phyloP scores from a whole-genome alignment of 2,888 invertebrate species.

The Drosophila monieri region DNA sequence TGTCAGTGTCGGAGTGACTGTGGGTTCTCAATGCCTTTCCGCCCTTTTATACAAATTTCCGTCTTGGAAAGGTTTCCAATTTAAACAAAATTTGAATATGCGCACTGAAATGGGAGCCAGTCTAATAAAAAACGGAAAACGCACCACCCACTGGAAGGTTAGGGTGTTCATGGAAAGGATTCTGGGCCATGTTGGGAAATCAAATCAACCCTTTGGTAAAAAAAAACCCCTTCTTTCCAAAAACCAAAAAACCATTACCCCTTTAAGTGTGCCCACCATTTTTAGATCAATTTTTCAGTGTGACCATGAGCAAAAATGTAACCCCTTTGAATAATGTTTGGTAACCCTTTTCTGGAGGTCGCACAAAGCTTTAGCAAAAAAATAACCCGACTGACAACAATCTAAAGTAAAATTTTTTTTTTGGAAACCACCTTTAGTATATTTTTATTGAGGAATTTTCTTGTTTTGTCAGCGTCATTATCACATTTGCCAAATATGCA shows the following conservation, averaged over 20 bases:
- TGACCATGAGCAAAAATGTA: not conserved
- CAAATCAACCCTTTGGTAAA: slow-evolving; percentile 61
- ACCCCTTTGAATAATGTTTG: not conserved
- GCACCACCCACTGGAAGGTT: slow-evolving; percentile 14
- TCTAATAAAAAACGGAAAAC: slow-evolving; percentile 41
- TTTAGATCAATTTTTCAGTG: not conserved
- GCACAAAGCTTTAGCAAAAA: slow-evolving; percentile 39
- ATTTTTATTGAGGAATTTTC: slow-evolving; percentile 13
- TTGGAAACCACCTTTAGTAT: slow-evolving; percentile 6
- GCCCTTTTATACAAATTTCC: slow-evolving; percentile 63
- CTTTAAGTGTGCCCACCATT: not conserved
- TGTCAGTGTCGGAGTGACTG: slow-evolving; percentile 11
- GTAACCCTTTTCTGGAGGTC: slow-evolving; percentile 3
- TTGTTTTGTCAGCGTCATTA: slow-evolving; percentile 48
- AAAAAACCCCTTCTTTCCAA: slow-evolving; percentile 13
- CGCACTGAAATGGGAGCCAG: slow-evolving; percentile 59
- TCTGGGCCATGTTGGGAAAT: not conserved
- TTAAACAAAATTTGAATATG: slow-evolving; percentile 81
- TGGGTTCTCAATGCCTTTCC: not conserved
- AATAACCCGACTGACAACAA: slow-evolving; percentile 35
- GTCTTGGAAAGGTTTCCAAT: slow-evolving; percentile 62
- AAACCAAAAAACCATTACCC: not conserved
- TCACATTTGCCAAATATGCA: slow-evolving; percentile 67
- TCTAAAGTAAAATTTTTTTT: slow-evolving; percentile 17
- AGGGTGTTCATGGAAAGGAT: slow-evolving; percentile 23